Conservation (phyloP, 1,140 invertebrate genomes). For the Portunus trituberculatus region DNA sequence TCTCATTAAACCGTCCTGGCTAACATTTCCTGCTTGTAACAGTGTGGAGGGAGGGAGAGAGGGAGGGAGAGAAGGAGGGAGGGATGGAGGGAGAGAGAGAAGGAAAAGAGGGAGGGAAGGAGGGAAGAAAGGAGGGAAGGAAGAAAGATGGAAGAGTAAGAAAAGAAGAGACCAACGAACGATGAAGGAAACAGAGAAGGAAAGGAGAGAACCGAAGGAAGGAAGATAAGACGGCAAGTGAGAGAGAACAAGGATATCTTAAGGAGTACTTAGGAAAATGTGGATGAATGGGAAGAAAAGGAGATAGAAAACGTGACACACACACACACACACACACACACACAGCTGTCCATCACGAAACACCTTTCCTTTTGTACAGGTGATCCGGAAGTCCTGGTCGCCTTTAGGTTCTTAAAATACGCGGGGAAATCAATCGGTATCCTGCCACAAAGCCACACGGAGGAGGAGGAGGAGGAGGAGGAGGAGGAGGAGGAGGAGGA, state of each 20-base stretch:
- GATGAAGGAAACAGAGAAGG: too few relatives aligned
- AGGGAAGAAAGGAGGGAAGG: background rate
- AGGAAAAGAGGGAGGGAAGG: background rate
- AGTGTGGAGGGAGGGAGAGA: background rate
- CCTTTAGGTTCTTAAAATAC: slow-evolving; percentile 14
- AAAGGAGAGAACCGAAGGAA: too few relatives aligned
- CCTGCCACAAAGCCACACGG: background rate
- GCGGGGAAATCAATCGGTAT: background rate
- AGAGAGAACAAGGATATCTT: too few relatives aligned
- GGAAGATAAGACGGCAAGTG: too few relatives aligned
- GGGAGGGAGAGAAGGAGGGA: background rate
- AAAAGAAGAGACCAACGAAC: too few relatives aligned
- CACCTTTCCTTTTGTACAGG: background rate
- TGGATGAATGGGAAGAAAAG: too few relatives aligned
- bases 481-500: background rate
- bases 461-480: background rate
- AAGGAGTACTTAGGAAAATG: too few relatives aligned
- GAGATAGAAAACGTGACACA: background rate
- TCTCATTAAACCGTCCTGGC: background rate
- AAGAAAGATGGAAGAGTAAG: background rate
- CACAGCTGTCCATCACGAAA: background rate
- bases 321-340: background rate
- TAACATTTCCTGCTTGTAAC: background rate
- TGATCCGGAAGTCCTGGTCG: background rate
- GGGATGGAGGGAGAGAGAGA: background rate